Percentiles rank a stretch among this genome's conserved stretches.
phyloP scores from a whole-genome alignment of 2,113 vertebrate species.

The Noturus placidus region DNA sequence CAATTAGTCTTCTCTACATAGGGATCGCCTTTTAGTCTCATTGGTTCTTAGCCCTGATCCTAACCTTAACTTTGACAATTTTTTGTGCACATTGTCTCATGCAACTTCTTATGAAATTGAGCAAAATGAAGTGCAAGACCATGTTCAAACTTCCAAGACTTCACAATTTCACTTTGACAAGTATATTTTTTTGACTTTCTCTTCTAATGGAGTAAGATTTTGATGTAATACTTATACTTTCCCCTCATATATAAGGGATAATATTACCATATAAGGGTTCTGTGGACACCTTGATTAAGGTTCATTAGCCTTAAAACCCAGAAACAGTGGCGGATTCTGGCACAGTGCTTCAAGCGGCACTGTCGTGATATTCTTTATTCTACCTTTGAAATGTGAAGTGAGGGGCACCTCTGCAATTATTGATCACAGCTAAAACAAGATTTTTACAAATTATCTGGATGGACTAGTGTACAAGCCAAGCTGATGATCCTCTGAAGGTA shows the following conservation, averaged over 20 bases:
- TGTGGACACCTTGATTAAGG: background rate
- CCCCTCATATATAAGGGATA: background rate
- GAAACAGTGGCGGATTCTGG: background rate
- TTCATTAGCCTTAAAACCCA: slow-evolving; percentile 3
- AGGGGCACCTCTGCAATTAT: background rate
- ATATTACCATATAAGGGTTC: background rate
- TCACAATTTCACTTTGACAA: background rate
- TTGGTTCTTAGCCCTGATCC: background rate
- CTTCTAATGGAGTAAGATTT: background rate
- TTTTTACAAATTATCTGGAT: background rate
- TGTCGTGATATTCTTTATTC: background rate
- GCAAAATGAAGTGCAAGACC: background rate
- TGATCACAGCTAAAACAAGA: background rate
- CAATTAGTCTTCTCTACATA: background rate
- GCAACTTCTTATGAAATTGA: background rate
- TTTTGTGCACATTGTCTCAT: background rate
- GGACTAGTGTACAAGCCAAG: background rate
- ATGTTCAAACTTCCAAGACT: background rate
- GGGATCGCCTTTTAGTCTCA: background rate
- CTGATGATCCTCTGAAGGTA: slow-evolving; percentile 21
- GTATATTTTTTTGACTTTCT: background rate
- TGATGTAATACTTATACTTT: background rate
- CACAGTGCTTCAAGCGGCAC: background rate
- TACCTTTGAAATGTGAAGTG: background rate
- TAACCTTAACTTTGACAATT: too few species aligned